Percentiles rank a stretch among this genome's conserved stretches.
Evolutionary conservation across 2,888 invertebrate species (phyloP).

Genomic region (Dicyrtomina minuta): DNA sequence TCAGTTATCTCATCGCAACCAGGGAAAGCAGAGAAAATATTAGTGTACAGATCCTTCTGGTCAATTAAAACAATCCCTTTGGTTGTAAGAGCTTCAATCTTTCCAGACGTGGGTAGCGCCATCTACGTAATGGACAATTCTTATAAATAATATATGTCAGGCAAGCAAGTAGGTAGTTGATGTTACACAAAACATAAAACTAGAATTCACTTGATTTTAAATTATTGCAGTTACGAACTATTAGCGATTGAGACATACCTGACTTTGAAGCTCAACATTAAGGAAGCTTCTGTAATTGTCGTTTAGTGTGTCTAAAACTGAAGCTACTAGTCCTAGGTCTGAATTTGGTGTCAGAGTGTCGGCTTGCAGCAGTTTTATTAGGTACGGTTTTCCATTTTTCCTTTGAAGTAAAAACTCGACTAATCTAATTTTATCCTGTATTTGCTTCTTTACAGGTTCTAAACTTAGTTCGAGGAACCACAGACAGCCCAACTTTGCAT

Average conservation of each 20-base stretch:
- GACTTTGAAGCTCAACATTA: slow-evolving; percentile 61
- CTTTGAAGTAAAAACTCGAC: slow-evolving; percentile 79
- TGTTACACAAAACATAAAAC: too few species aligned
- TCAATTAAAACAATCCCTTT: slow-evolving; percentile 67
- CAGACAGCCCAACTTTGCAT: slow-evolving; percentile 87
- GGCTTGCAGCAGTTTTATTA: slow-evolving; percentile 45
- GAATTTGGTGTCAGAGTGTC: slow-evolving; percentile 38
- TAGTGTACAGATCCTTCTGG: slow-evolving; percentile 79
- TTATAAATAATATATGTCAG: too few species aligned
- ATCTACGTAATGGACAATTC: too few species aligned
- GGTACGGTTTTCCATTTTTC: slow-evolving; percentile 57
- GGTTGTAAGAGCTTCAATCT: slow-evolving; percentile 56
- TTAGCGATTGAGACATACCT: slow-evolving; percentile 56
- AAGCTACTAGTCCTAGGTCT: slow-evolving; percentile 57
- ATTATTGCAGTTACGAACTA: too few species aligned
- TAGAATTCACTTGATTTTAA: too few species aligned
- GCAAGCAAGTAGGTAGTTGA: too few species aligned
- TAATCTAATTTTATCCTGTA: slow-evolving; percentile 67
- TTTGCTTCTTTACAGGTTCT: slow-evolving; percentile 66
- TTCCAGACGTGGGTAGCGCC: slow-evolving; percentile 54
- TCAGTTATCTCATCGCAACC: slow-evolving; percentile 55
- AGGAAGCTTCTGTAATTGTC: slow-evolving; percentile 66
- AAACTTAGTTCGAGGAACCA: slow-evolving; percentile 70
- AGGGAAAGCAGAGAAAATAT: slow-evolving; percentile 71
- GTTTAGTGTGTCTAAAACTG: slow-evolving; percentile 77